These are phyloP conservation scores for Meganola albula DNA, from an alignment of 2,888 invertebrate species.

Conservation along the genomic window DNA sequence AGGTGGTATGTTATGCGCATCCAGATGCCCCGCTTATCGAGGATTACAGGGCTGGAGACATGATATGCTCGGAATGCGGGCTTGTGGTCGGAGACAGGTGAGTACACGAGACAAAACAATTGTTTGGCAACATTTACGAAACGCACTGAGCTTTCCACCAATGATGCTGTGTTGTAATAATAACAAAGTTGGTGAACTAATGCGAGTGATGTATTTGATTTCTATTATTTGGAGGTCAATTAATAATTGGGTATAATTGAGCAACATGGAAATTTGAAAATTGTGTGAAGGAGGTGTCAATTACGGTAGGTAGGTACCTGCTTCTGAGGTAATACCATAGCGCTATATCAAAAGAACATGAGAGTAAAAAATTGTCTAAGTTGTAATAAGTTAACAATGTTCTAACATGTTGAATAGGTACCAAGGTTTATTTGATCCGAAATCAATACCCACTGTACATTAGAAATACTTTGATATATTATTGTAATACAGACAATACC, in stretches of 20 bases:
- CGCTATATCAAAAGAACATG: too few species aligned
- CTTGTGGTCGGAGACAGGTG: conserved; percentile 98
- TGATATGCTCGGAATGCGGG: conserved; percentile 99
- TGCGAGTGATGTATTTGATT: conserved; percentile 40
- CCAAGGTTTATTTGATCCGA: too few species aligned
- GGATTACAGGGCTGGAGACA: conserved; percentile 98
- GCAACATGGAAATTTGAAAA: conserved; percentile 29
- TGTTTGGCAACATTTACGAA: conserved; percentile 49
- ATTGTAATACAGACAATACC: too few species aligned
- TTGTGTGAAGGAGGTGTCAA: conserved; percentile 25
- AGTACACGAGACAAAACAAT: conserved; percentile 28
- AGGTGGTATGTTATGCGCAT: conserved; percentile 94
- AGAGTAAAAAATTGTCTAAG: too few species aligned
- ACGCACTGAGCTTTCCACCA: conserved; percentile 38
- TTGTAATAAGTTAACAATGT: too few species aligned
- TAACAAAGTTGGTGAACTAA: conserved; percentile 36
- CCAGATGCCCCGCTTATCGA: conserved; percentile 98
- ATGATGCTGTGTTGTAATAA: conserved; percentile 35
- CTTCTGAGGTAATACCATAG: too few species aligned
- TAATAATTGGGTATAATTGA: conserved; percentile 31
- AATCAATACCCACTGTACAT: too few species aligned
- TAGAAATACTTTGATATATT: too few species aligned
- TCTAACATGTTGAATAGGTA: too few species aligned
- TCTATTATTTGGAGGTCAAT: conserved; percentile 41
- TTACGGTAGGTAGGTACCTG: too few species aligned